Evolutionary conservation across 2,797 vertebrate genomes (phyloP), one percentile per base, ranked within the genome.

Genomic region (Sphaeramia orbicularis): DNA sequence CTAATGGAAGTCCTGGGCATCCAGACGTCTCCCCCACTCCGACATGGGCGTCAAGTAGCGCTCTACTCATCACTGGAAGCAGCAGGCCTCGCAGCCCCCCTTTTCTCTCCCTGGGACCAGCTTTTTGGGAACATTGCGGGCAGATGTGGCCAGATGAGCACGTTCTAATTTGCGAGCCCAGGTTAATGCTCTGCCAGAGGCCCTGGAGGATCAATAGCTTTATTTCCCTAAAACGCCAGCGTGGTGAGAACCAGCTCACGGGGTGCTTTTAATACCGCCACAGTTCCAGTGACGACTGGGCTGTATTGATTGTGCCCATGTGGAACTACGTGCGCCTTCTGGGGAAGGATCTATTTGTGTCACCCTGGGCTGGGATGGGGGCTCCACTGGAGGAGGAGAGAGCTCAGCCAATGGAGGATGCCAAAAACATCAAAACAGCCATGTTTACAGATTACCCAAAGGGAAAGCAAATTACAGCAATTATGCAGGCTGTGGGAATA

Each of bases 381-480:
- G 86, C 88, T 89, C 78, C 85, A 75, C 79, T 66, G 83, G 86
- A 90, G 85, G 82, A 86, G 86, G 32, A 58, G 79, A 89, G 85
- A 83, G 88, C 91, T 89, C 89, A 92, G 90, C 92, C 87, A 92
- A 92, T 91, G 89, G 87, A 92, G 89, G 89, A 91, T 94, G 93
- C 91, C 92, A 92, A 91, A 94, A 93, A 92, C 93, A 92, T 92
- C 89, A 91, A 91, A 94, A 93, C 89, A 93, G 92, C 88, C 91
- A 93, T 93, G 93, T 93, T 94, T 93, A 92, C 92, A 93, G 92
- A 94, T 93, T 93, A 94, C 92, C 91, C 91, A 91, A 94, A 93
- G 89, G 88, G 89, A 92, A 93, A 91, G 91, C 89, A 93, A 92
- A 93, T 92, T 93, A 94, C 90, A 86, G 89, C 92, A 93, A 94